Base-by-base conservation (phyloP, 37 sponge, comb jelly and placozoan species). In the Hexactinellida sp. region DNA sequence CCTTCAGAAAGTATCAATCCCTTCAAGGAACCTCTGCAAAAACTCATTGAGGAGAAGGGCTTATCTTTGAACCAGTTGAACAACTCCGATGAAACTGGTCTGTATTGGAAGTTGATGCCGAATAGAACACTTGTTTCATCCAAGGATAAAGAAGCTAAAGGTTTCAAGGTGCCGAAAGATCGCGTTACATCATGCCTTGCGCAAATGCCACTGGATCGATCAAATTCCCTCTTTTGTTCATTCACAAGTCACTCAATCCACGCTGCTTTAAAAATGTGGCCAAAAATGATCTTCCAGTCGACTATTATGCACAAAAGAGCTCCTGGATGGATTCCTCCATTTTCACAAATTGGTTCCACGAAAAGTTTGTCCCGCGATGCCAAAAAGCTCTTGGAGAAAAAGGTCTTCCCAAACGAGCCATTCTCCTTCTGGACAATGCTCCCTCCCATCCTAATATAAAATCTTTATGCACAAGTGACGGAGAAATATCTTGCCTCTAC, bases 361-460 rank as follows among this genome's bases (percentile, higher is more conserved):
- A 86, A 28, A 28, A 83, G 38, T 86, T 89, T 36, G 84, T 89
- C 25, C 84, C 86, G 36, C 47, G 37, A 24, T 85, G 71, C 54
- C 55, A 21, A 1, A 82, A 89, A 37, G 37, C 54, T 35, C 38
- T 87, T 28, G 36, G 19, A 54, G 84, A 89, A 38, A 87, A 9
- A 5, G 54, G 84, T 0, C 21, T 87, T 32, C 23, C 83, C 0
- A 0, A 0, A 35, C 38, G 37, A 51, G 88, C 88, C 1, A 16
- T 86, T 16, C 90, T 89, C 83, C 36, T 89, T 34, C 55, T 90
- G 37, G 88, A 90, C 85, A 90, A 87, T 84, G 76, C 85, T 3
- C 85, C 91, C 19, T 36, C 88, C 0, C 91, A 90, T 84, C 91
- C 88, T 54, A 82, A 91, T 85, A 47, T 36, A n/a, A 36, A 16